A percentile compares a stretch with the other conserved stretches of the same genome.
Conservation (phyloP, 2,888 invertebrate species). For the Eumerus sabulonum region DNA sequence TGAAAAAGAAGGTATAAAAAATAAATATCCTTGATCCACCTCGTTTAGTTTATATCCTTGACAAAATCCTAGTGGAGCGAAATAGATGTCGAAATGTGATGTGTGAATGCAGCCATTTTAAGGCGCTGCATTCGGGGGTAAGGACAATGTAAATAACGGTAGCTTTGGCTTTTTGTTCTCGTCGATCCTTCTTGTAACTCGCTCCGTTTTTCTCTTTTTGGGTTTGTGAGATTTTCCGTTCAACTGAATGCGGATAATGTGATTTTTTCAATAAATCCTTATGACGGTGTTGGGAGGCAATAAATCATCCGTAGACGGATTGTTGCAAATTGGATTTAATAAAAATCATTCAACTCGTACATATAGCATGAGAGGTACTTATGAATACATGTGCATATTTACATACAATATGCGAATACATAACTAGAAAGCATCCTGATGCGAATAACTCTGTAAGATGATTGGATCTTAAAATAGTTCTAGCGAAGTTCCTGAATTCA, state of each 20-base stretch:
- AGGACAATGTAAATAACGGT: conserved; percentile 26
- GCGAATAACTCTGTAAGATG: too few species aligned
- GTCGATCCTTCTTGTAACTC: not conserved
- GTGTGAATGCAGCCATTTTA: not conserved
- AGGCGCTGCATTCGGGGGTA: not conserved
- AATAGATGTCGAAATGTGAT: conserved; percentile 14
- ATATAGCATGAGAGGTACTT: too few species aligned
- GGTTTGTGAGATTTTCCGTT: conserved; percentile 26
- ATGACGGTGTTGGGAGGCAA: not conserved
- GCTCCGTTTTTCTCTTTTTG: not conserved
- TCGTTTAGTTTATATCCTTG: not conserved
- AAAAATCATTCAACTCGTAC: too few species aligned
- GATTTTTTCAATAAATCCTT: conserved; percentile 37
- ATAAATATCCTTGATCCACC: conserved; percentile 31
- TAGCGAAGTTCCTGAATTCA: too few species aligned
- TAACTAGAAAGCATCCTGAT: too few species aligned
- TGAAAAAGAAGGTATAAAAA: conserved; percentile 18
- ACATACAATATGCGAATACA: too few species aligned
- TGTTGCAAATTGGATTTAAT: conserved; percentile 27
- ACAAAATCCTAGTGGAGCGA: conserved; percentile 20
- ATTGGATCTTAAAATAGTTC: too few species aligned
- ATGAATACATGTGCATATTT: too few species aligned
- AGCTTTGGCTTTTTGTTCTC: conserved; percentile 16
- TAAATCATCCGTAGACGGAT: conserved; percentile 41
- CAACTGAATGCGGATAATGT: conserved; percentile 35